Base-by-base conservation (phyloP, 2,113 vertebrate genomes). In the Etia nguti region DNA sequence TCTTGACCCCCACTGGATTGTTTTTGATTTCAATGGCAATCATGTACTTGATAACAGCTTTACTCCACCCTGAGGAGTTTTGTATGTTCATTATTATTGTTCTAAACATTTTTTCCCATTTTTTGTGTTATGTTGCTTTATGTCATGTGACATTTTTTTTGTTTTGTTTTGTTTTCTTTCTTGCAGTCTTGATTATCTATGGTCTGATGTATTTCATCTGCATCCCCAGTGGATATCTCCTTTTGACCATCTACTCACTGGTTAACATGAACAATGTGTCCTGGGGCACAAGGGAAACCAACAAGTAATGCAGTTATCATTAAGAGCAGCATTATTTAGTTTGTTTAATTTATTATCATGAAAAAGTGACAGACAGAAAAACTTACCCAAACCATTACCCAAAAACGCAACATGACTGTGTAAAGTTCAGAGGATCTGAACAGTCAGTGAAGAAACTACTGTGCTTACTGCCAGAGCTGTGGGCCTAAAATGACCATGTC, bases 181-280 rank as follows among this genome's bases (percentile, higher is more conserved):
- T 62, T 79, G 16, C 73, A 94, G 94, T 75, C 8, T 84, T 96
- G 94, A 96, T 97, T 20, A 16, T 97, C 81, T 97, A 97, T 20
- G 97, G 97, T 54, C 92, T 97, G 82, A 95, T 97, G 95, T 97
- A 97, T 88, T 96, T 97, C 92, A 96, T 97, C 88, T 97, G 96
- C 85, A 97, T 97, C 60, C 97, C 97, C 50, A 97, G 96, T 88
- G 97, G 97, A 57, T 97, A 97, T 88, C 96, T 97, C 55, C 93
- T 97, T 3, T 92, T 97, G 31, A 96, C 96, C 84, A 97, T 97
- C 90, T 97, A 97, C 91, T 96, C 96, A 3, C 90, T 97, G 84
- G 96, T 97, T 81, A 97, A 97, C 94, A 97, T 97, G 97, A 75
- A 97, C 92, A 90, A 83, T 43, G 96, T 97, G 41, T 93, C 97